Evolutionary conservation across 2,888 invertebrate genomes (phyloP), one percentile per base, ranked within the genome.

Genomic region (Trisateles emortualis): DNA sequence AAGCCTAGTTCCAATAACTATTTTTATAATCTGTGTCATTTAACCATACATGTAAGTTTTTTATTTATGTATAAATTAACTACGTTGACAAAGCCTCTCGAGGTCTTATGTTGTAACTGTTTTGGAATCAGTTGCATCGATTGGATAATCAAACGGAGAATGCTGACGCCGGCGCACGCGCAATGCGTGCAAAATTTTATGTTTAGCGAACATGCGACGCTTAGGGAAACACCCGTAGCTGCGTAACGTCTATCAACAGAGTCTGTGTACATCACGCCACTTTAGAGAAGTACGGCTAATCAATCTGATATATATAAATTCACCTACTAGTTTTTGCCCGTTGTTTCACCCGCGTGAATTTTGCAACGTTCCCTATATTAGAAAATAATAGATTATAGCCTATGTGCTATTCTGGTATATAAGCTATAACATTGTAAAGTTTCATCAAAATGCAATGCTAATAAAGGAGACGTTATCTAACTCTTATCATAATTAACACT

Each of bases 71-170:
- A 19, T 19, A 36, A 36, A 33, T 14, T 17, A n/a, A 17, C 9
- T 3, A 17, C 17, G 5, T 19, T 36, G 0, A 19, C 17, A 35
- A 35, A 35, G 14, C 16, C 16, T 33, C 2, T 39, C 10, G 14
- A 33, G 22, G 24, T 32, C 30, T n/a, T 14, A 17, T 17, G 35
- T 16, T 11, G 48, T 9, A 48, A 41, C 24, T 33, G 40, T 30
- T 47, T 40, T 16, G 16, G 19, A 16, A 26, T 29, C 19, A 9
- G 13, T 6, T 30, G 41, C 41, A 22, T 11, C 32, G 16, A 14
- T 48, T 48, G 33, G 41, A 48, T 41, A 48, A 40, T 17, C 33
- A 24, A 48, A 33, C 13, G 41, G 40, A 48, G 24, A 19, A 22
- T 17, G 8, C 9, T n/a, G 13, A 30, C 39, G 14, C 13, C 10